Base-by-base conservation (phyloP, 2,888 invertebrate genomes). In the Crioceris asparagi region DNA sequence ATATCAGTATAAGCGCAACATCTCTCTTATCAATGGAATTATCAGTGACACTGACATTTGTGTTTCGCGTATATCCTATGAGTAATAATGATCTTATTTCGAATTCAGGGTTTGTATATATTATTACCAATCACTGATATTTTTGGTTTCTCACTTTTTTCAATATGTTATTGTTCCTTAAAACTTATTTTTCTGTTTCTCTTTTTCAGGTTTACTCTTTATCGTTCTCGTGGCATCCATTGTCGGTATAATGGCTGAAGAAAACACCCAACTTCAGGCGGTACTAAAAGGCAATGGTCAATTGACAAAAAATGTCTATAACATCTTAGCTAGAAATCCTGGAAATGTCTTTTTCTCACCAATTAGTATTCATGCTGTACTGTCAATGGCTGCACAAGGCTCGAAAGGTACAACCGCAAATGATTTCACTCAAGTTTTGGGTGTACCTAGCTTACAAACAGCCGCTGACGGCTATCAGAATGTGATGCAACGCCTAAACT, bases 271-370 rank as follows among this genome's bases (percentile, higher is more conserved):
- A 23, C 29, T 49, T 7, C 39, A 37, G 16, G 40, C 47, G 35
- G 54, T 61, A 2, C 38, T 55, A 4, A 47, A 50, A 39, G 59
- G 53, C 27, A 61, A 59, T 38, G 49, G 49, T 4, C 38, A 47
- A 8, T 61, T 62, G 35, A 55, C 61, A 15, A 57, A 50, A 37
- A 49, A 54, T 11, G 42, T 59, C 2, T 61, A 60, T 45, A 48
- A 52, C 14, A 41, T 51, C 14, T 38, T 62, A 17, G 39, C 57
- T 1, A 43, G 52, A 26, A 39, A 52, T 21, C 29, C 51, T 12
- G 57, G 56, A 34, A 66, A 66, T 47, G 48, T 66, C 2, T 57
- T 66, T 42, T 62, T 64, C 44, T 66, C 66, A 0, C 66, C 67
- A 1, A 54, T 65, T n/a, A 66, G 66, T 43, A 57, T 59, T 4